Percentiles rank a stretch among this genome's conserved stretches.
Conservation (phyloP, 2,797 vertebrate species). For the Pampus argenteus region DNA sequence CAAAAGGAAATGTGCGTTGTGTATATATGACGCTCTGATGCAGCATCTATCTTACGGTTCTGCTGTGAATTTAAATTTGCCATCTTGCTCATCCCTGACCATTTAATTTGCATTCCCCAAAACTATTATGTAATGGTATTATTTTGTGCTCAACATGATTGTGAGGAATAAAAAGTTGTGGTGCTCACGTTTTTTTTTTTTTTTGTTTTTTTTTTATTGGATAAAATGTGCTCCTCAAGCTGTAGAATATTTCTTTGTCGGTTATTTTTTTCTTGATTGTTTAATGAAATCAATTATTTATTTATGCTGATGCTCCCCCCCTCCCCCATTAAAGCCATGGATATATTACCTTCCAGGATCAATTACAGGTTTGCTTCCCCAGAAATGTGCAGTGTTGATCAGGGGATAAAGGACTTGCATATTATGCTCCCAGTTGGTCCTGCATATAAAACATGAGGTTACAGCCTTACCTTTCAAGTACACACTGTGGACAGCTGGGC, state of each 20-base stretch:
- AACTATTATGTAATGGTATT: conserved; percentile 52
- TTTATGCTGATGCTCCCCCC: conserved; percentile 41
- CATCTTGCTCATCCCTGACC: conserved; percentile 39
- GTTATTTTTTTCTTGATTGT: conserved; percentile 53
- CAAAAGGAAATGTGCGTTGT: conserved; percentile 26
- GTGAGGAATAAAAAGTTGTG: conserved; percentile 52
- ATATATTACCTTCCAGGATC: conserved; percentile 63
- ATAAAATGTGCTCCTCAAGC: conserved; percentile 84
- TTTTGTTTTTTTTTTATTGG: not conserved
- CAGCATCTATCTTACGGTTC: conserved; percentile 22
- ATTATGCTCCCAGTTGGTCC: conserved; percentile 54
- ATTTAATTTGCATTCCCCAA: conserved; percentile 58
- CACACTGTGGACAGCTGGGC: conserved; percentile 78
- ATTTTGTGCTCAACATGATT: conserved; percentile 63
- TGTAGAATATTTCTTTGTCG: conserved; percentile 66
- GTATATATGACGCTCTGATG: conserved; percentile 39
- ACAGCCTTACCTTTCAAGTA: conserved; percentile 68
- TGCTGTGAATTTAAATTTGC: conserved; percentile 16
- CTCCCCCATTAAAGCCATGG: conserved; percentile 60
- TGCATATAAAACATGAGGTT: conserved; percentile 67
- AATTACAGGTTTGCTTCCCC: conserved; percentile 62
- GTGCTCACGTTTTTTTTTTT: conserved; percentile 64
- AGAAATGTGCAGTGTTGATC: conserved; percentile 55
- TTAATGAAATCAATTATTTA: conserved; percentile 45
- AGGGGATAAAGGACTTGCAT: conserved; percentile 54